Evolutionary conservation across 1,140 invertebrate genomes (phyloP), one percentile per base, ranked within the genome.

Genomic region (Zaprionus camerounensis): DNA sequence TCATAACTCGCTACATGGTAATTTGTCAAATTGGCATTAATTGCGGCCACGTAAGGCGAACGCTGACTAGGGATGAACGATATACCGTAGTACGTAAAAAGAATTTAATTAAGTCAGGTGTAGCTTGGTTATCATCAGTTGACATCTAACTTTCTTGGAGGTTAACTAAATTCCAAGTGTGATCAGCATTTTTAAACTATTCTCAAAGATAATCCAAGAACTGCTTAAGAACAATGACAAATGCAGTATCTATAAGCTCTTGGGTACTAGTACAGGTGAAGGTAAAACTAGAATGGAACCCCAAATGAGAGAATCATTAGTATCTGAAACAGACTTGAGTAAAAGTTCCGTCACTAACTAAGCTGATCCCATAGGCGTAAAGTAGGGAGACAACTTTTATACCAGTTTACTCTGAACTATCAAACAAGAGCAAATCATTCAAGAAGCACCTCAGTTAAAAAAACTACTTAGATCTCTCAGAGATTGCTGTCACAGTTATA

Each of bases 11-110:
- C 31, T 46, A 79, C 61, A 55, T 41, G 51, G 65, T 66, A 79
- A 88, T 84, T 88, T 84, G 81, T 82, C 75, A 74, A 81, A 88
- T 88, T 84, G 81, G 78, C 81, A 80, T 76, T 83, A 84, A 85
- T 76, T 84, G 67, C 57, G 59, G 36, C 71, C 34, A 61, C 44
- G 36, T 36, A 58, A 66, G 34, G 24, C 44, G 59, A 65, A 51
- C 7, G 4, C 3, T 20, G 46, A 12, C 58, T 64, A 57, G 58
- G 0, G 13, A 64, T 58, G 58, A 61, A 26, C 46, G n/a, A 28
- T 34, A 34, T 51, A 41, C 1, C 5, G 4, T 26, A 62, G 24
- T 44, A 31, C 5, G 5, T 4, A 63, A 22, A 28, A 13, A 3
- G 41, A 17, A 24, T 20, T 11, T 3, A 17, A 17, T 53, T 17